Conservation (phyloP, 2,113 vertebrate species). For the Regulus satrapa region DNA sequence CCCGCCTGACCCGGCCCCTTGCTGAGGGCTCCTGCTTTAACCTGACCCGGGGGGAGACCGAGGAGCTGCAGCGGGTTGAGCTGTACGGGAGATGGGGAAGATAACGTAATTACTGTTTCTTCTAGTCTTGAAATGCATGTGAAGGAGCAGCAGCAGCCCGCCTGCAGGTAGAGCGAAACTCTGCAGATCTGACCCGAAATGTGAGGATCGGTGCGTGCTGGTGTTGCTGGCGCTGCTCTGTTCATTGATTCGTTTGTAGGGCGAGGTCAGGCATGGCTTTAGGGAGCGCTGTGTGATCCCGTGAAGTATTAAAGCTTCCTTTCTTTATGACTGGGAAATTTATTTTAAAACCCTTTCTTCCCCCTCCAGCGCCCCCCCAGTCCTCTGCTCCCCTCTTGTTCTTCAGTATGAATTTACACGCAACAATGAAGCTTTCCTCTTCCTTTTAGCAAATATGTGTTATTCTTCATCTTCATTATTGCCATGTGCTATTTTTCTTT, state of each 20-base stretch:
- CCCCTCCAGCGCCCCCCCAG: accelerated
- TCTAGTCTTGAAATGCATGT: too few relatives aligned
- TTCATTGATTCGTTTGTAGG: not conserved
- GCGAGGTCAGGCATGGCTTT: not conserved
- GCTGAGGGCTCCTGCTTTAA: accelerated
- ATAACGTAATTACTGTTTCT: not conserved
- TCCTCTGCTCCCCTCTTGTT: accelerated
- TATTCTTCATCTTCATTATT: not conserved
- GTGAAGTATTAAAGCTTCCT: not conserved
- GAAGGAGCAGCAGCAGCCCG: not conserved
- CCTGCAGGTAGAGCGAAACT: not conserved
- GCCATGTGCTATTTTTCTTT: not conserved
- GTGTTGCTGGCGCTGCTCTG: not conserved
- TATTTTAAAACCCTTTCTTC: not conserved
- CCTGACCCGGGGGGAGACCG: not conserved
- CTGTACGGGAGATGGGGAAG: accelerated
- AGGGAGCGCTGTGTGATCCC: not conserved
- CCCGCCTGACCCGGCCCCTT: not conserved
- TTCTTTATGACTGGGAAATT: not conserved
- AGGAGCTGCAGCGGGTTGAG: not conserved
- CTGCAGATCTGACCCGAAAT: not conserved
- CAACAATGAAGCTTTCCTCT: not conserved
- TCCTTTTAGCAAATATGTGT: not conserved
- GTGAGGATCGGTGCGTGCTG: not conserved
- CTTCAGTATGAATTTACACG: not conserved